Evolutionary conservation across 2,797 vertebrate genomes (phyloP).

Genomic region (Saxicola maurus): DNA sequence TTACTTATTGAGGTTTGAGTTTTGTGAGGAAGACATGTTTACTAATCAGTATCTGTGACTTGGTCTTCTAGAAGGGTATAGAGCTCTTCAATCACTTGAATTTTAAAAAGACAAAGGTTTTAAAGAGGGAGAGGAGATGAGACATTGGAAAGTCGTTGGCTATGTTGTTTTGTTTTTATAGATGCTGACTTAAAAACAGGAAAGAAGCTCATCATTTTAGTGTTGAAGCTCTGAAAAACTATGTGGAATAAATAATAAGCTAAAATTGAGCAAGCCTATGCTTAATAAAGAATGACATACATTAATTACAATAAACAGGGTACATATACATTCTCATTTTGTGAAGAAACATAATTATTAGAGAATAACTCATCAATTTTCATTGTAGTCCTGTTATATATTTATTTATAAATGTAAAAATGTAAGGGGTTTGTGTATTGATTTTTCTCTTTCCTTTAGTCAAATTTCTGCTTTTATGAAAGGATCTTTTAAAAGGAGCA

Average conservation of each 20-base stretch:
- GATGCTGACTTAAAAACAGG: neutral
- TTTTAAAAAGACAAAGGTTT: neutral
- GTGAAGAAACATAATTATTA: neutral
- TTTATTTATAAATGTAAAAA: neutral
- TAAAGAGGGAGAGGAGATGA: neutral
- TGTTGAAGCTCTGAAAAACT: neutral
- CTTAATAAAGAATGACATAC: neutral
- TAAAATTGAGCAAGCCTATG: neutral
- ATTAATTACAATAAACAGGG: neutral
- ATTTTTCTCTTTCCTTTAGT: neutral
- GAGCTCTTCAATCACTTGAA: neutral
- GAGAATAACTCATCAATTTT: neutral
- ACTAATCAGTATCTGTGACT: neutral
- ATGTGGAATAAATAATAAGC: neutral
- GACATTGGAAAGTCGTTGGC: neutral
- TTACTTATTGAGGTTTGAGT: neutral
- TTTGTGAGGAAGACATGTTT: neutral
- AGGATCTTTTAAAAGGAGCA: neutral
- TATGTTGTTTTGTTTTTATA: neutral
- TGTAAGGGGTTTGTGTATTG: accelerated
- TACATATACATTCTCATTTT: neutral
- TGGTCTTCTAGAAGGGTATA: neutral
- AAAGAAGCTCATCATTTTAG: neutral
- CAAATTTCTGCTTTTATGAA: neutral
- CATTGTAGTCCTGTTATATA: neutral